phyloP scores from a whole-genome alignment of 2,113 vertebrate genomes.

The Aspidoscelis tigris region DNA sequence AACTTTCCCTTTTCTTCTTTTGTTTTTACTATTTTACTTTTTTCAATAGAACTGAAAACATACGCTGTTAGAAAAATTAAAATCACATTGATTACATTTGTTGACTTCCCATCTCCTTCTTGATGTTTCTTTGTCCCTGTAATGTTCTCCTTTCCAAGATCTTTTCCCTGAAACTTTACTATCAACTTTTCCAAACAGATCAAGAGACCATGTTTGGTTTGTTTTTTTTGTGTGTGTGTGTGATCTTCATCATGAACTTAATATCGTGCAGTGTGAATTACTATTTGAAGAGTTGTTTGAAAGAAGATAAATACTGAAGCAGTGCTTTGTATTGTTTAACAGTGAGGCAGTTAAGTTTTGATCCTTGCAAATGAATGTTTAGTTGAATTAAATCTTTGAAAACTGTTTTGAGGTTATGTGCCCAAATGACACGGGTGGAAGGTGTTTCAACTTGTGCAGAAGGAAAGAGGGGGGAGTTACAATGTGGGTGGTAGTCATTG shows the following conservation, averaged over 20 bases:
- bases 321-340: background rate
- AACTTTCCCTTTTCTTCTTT: too few relatives aligned
- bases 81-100: too few relatives aligned
- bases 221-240: slow-evolving; percentile 22
- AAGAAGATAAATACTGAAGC: slow-evolving; percentile 2
- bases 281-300: background rate
- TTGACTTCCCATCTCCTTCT: too few relatives aligned
- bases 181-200: background rate
- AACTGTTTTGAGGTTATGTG: background rate
- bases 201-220: background rate
- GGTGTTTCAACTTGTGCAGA: background rate
- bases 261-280: background rate
- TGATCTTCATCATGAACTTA: background rate
- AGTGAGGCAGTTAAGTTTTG: slow-evolving; percentile 15
- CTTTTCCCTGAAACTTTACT: background rate
- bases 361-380: background rate
- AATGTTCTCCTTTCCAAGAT: too few relatives aligned
- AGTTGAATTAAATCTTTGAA: background rate
- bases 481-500: background rate
- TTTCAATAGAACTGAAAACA: too few relatives aligned
- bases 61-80: too few relatives aligned
- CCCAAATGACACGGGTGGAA: background rate
- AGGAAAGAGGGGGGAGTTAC: background rate
- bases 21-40: too few relatives aligned
- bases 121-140: too few relatives aligned